phyloP scores from a whole-genome alignment of 2,797 vertebrate species.

The Siniperca undulata region DNA sequence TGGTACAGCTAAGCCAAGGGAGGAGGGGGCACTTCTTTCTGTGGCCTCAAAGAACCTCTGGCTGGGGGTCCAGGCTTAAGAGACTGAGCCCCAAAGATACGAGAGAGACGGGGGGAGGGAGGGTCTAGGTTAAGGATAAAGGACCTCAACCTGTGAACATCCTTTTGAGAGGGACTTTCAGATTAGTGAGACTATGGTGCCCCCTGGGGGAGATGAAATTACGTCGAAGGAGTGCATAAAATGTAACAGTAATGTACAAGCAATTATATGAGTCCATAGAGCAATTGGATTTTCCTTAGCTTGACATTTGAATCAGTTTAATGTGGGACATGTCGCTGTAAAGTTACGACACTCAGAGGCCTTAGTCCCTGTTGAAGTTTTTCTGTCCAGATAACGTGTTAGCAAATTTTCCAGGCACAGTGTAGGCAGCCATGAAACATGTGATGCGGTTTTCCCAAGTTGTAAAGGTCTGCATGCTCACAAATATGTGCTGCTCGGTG shows the following conservation, averaged over 20 bases:
- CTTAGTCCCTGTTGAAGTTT: conserved; percentile 32
- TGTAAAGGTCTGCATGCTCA: conserved; percentile 2
- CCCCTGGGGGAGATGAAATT: conserved; percentile 65
- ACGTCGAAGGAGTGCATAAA: conserved; percentile 35
- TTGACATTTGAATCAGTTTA: conserved; percentile 67
- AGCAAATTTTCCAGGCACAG: conserved; percentile 65
- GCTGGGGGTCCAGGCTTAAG: conserved; percentile 76
- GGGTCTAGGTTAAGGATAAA: conserved; percentile 67
- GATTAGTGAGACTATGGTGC: conserved; percentile 59
- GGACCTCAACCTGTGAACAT: conserved; percentile 69
- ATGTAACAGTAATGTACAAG: conserved; percentile 61
- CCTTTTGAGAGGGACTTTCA: conserved; percentile 32
- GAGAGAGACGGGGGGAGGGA: conserved; percentile 33
- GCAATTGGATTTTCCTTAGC: conserved; percentile 59
- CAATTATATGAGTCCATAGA: conserved; percentile 54
- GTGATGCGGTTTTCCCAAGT: conserved; percentile 51
- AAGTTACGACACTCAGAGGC: conserved; percentile 50
- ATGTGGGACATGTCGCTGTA: conserved; percentile 53
- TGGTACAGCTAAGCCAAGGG: conserved; percentile 75
- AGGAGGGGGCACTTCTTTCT: conserved; percentile 58
- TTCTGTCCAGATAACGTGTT: conserved; percentile 63
- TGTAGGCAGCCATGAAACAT: conserved; percentile 31
- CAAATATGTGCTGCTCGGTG: conserved; percentile 27
- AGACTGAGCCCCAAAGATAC: conserved; percentile 78
- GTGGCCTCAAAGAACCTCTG: conserved; percentile 83